Percentiles rank a stretch among this genome's conserved stretches.
phyloP scores from a whole-genome alignment of 2,888 invertebrate genomes.

The Ptychoptera contaminata region DNA sequence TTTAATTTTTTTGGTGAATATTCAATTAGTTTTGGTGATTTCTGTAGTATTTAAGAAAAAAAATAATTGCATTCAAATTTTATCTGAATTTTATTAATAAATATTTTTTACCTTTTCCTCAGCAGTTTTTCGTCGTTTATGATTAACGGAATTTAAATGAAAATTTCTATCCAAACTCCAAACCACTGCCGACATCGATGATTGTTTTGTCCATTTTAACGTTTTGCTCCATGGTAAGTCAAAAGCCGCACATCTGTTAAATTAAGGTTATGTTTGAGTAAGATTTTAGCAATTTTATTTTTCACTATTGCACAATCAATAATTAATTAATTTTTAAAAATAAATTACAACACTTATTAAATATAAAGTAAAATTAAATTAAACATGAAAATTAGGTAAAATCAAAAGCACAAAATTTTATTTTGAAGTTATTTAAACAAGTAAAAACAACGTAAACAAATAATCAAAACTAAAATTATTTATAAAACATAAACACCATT shows the following conservation, averaged over 20 bases:
- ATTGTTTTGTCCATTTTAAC: not conserved
- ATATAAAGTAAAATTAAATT: too few relatives aligned
- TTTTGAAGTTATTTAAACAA: too few relatives aligned
- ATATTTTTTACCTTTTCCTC: conserved; percentile 40
- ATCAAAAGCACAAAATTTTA: too few relatives aligned
- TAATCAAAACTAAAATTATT: too few relatives aligned
- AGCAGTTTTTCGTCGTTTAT: conserved; percentile 43
- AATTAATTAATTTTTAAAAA: too few relatives aligned
- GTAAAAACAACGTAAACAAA: too few relatives aligned
- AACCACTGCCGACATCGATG: not conserved
- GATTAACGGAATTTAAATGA: conserved; percentile 13
- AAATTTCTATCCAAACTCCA: conserved; percentile 1
- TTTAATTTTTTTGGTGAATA: conserved; percentile 32
- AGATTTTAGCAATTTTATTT: too few relatives aligned
- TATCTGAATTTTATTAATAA: not conserved
- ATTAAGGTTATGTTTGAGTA: not conserved
- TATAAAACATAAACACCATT: too few relatives aligned
- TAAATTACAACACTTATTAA: too few relatives aligned
- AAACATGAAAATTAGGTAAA: too few relatives aligned
- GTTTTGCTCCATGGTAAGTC: not conserved
- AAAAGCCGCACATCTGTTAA: conserved; percentile 1
- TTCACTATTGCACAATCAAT: too few relatives aligned
- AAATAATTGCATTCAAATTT: not conserved
- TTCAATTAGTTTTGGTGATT: conserved; percentile 38
- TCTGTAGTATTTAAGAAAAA: conserved; percentile 28